Evolutionary conservation across 2,888 invertebrate genomes (phyloP).

Genomic region (Plagiodera versicolora): DNA sequence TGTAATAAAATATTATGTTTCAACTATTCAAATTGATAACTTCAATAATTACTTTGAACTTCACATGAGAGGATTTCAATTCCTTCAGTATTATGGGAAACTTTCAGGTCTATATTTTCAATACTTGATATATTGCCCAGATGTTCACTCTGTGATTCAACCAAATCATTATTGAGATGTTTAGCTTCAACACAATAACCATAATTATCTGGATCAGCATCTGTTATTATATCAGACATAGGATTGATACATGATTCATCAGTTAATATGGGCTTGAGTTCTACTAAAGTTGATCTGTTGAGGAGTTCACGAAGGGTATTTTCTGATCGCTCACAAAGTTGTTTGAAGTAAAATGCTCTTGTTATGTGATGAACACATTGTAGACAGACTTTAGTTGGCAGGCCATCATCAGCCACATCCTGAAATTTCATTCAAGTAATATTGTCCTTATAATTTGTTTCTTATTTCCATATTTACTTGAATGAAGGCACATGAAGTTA

Average conservation of each 20-base stretch:
- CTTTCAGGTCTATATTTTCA: not conserved
- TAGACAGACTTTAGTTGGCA: slow-evolving; percentile 51
- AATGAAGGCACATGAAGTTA: slow-evolving; percentile 50
- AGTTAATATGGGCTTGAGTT: slow-evolving; percentile 36
- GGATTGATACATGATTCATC: slow-evolving; percentile 21
- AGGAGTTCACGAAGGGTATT: slow-evolving; percentile 47
- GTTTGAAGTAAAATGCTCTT: slow-evolving; percentile 50
- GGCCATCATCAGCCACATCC: slow-evolving; percentile 50
- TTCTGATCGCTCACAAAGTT: slow-evolving; percentile 51
- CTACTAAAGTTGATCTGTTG: slow-evolving; percentile 37
- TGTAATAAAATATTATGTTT: not conserved
- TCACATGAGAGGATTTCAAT: not conserved
- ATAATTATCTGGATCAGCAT: not conserved
- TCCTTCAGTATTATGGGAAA: not conserved
- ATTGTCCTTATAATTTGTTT: no score
- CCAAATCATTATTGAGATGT: not conserved
- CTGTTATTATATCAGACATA: slow-evolving; percentile 9
- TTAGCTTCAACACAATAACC: not conserved
- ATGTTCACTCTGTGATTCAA: not conserved
- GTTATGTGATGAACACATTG: slow-evolving; percentile 51
- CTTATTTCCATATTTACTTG: slow-evolving; percentile 40
- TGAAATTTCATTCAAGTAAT: slow-evolving; percentile 23
- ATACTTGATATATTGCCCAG: not conserved
- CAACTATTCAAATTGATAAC: no score
- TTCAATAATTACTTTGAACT: not conserved